These are phyloP conservation scores for Phaethon lepturus DNA, from an alignment of 2,113 vertebrate species.

Conservation along the genomic window DNA sequence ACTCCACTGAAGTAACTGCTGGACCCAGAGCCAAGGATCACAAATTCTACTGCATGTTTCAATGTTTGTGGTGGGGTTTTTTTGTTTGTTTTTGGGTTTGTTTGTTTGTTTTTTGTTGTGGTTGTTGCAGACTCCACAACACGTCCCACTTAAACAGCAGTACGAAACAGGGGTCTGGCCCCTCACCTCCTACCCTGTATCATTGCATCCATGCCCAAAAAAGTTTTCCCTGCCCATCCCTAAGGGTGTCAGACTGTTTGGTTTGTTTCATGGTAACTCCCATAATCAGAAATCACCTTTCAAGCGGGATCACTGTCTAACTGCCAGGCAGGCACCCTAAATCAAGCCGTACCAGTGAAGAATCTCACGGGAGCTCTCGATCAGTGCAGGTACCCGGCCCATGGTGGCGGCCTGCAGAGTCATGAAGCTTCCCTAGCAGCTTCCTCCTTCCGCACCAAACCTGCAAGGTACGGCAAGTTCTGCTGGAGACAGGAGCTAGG, in stretches of 20 bases:
- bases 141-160: neutral
- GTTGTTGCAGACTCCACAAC: neutral
- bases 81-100: too few species aligned
- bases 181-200: neutral
- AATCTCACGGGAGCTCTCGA: fast-evolving
- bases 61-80: too few species aligned
- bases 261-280: neutral
- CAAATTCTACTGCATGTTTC: too few species aligned
- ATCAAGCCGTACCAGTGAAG: neutral
- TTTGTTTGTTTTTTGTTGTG: too few species aligned
- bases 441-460: neutral
- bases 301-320: too few species aligned
- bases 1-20: too few species aligned
- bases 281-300: too few species aligned
- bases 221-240: neutral
- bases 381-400: neutral
- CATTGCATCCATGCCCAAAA: neutral
- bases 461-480: neutral
- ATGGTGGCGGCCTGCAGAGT: fast-evolving
- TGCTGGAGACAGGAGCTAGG: neutral
- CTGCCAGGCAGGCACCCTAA: neutral
- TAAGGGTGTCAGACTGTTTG: too few species aligned
- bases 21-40: neutral
- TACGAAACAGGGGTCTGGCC: too few species aligned
- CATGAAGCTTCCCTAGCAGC: fast-evolving